A percentile compares a stretch with the other conserved stretches of the same genome.
phyloP scores from a whole-genome alignment of 2,797 vertebrate species.

The Babyrousa celebensis region DNA sequence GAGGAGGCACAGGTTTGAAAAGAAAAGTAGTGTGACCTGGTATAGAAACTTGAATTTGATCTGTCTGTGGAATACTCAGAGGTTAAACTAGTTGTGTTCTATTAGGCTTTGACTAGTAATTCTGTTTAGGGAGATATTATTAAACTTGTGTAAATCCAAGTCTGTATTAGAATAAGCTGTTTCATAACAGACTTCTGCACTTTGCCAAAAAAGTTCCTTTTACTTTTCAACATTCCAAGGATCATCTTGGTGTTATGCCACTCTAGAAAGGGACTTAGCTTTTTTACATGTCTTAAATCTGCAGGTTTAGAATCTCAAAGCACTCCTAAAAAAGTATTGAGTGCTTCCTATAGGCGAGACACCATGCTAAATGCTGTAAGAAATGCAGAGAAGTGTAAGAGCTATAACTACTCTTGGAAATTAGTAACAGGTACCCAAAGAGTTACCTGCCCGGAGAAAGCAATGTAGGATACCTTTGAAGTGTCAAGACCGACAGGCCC shows the following conservation, averaged over 20 bases:
- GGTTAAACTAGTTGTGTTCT: neutral
- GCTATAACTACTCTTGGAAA: neutral
- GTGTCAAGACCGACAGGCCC: fast-evolving
- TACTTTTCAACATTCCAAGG: neutral
- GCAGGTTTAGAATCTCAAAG: slow-evolving; percentile 44
- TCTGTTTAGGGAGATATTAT: neutral
- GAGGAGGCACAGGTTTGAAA: neutral
- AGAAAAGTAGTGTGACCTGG: neutral
- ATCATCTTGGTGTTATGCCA: neutral
- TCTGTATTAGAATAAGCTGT: neutral
- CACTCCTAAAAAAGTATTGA: neutral
- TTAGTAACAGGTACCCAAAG: neutral
- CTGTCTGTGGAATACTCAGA: neutral
- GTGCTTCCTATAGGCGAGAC: neutral
- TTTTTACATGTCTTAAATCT: slow-evolving; percentile 41
- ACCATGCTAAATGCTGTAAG: neutral
- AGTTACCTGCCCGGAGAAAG: neutral
- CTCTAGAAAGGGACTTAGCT: slow-evolving; percentile 19
- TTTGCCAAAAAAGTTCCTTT: slow-evolving; percentile 63
- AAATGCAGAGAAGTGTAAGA: neutral
- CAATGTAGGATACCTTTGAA: fast-evolving
- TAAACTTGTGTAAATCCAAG: neutral
- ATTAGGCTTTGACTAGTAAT: neutral
- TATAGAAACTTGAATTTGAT: neutral
- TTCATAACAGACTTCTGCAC: neutral